Base-by-base conservation (phyloP, 2,113 vertebrate species). In the Oryzias celebensis region DNA sequence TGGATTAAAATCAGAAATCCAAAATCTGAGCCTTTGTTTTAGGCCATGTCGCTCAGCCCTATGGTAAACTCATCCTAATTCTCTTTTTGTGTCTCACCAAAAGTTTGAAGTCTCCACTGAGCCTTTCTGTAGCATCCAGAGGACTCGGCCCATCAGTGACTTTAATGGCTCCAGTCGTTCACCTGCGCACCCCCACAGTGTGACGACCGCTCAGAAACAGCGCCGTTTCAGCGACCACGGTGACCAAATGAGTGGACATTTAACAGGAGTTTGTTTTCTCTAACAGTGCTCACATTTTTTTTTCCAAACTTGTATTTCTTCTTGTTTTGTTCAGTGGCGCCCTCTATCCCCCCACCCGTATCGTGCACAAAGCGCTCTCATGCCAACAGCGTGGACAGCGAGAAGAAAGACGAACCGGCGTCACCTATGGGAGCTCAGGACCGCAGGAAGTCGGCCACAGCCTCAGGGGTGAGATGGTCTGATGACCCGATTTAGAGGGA, bases 211-310 rank as follows among this genome's bases (percentile, higher is more conserved):
- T 54, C 96, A 98, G 93, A 98, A 97, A 45, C 96, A 97, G 55
- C 91, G 95, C 8, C 93, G 96, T 1, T 98, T 95, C 88, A 98
- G 96, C 7, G 96, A 98, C 80, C 95, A 98, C 13, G 95, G 96
- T 98, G 84, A 76, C 48, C 31, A 18, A 48, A 48, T 13, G n/a
- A 47, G 17, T 5, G 7, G n/a, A 18, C 18, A 7, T 48, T 20
- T 48, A n/a, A 17, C 17, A 20, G 20, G 20, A 20, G 20, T 20
- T 20, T 20, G 20, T 20, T 20, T 20, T 20, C 20, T 20, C 20
- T 20, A 20, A 20, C 20, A 20, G 20, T 20, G 4, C 45, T 48
- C 17, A 18, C 17, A 12, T 3, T 12, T 8, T 36, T 36, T 36
- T 36, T 36, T 3, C 36, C 2, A 36, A 36, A 36, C 36, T 36